Percentiles rank a stretch among this genome's conserved stretches.
phyloP scores from a whole-genome alignment of 2,888 invertebrate genomes.

The Hypercompe scribonia region DNA sequence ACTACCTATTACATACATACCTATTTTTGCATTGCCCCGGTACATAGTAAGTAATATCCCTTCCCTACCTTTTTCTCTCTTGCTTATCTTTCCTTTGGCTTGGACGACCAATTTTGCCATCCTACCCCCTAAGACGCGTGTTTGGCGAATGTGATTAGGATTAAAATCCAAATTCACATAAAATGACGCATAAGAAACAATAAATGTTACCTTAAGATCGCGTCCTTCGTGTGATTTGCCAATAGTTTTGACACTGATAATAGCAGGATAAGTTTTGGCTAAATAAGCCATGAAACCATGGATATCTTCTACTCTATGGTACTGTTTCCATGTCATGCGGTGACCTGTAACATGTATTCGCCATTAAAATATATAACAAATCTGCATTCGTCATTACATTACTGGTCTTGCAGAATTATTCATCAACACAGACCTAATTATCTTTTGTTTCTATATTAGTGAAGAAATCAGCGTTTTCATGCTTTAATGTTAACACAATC shows the following conservation, averaged over 20 bases:
- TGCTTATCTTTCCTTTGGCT: no score
- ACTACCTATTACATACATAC: no score
- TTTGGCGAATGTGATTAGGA: no score
- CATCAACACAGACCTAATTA: slow-evolving; percentile 15
- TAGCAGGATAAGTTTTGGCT: slow-evolving; percentile 90
- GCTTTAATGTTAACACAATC: slow-evolving; percentile 41
- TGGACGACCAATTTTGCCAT: no score
- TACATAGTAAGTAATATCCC: no score
- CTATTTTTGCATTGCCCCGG: no score
- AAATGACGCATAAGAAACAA: no score
- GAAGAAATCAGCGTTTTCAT: slow-evolving; percentile 23
- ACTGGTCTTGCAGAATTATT: neutral
- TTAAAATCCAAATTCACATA: no score
- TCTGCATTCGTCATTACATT: neutral
- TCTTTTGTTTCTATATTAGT: slow-evolving; percentile 35
- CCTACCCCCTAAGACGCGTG: no score
- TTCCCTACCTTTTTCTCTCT: no score
- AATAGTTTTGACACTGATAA: slow-evolving; percentile 91
- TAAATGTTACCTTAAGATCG: slow-evolving; percentile 90
- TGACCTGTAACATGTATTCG: slow-evolving; percentile 67
- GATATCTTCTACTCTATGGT: slow-evolving; percentile 92
- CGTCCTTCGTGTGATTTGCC: slow-evolving; percentile 92
- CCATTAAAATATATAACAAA: slow-evolving; percentile 3
- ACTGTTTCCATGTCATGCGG: slow-evolving; percentile 92
- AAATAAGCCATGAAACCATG: slow-evolving; percentile 92